A percentile compares a stretch with the other conserved stretches of the same genome.
These are phyloP conservation scores for Nyctalus aviator DNA, from an alignment of 2,797 vertebrate genomes.

Conservation along the genomic window DNA sequence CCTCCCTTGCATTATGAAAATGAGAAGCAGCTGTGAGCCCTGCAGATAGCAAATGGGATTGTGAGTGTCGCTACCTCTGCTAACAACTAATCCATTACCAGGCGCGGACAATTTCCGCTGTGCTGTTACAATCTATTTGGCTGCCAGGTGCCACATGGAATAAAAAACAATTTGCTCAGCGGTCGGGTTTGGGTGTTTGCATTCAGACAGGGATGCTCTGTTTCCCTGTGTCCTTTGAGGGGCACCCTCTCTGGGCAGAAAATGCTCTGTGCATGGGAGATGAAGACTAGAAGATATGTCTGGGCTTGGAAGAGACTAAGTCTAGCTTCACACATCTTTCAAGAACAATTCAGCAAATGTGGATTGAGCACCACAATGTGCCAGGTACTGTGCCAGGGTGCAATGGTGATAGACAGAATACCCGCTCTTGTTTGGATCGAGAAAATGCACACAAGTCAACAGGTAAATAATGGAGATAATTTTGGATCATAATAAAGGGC, in stretches of 20 bases:
- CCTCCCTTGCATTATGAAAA: constrained; percentile 69
- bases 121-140: constrained; percentile 78
- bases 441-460: background rate
- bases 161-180: constrained; percentile 74
- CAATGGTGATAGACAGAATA: background rate
- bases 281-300: background rate
- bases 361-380: background rate
- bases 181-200: constrained; percentile 8
- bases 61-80: constrained; percentile 74
- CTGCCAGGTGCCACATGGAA: constrained; percentile 71
- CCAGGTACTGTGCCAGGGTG: background rate
- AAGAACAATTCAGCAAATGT: background rate
- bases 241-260: background rate
- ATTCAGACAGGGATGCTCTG: constrained; percentile 28
- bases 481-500: background rate
- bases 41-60: constrained; percentile 78
- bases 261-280: background rate
- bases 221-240: background rate
- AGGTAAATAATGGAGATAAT: background rate
- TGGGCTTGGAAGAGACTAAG: background rate
- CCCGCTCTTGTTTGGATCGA: background rate
- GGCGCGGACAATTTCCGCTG: constrained; percentile 68
- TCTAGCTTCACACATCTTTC: background rate
- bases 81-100: constrained; percentile 85
- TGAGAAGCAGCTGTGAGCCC: constrained; percentile 84